Percentiles rank a stretch among this genome's conserved stretches.
These are phyloP conservation scores for Nemapogon koenigi DNA, from an alignment of 2,888 invertebrate genomes.

Conservation along the genomic window DNA sequence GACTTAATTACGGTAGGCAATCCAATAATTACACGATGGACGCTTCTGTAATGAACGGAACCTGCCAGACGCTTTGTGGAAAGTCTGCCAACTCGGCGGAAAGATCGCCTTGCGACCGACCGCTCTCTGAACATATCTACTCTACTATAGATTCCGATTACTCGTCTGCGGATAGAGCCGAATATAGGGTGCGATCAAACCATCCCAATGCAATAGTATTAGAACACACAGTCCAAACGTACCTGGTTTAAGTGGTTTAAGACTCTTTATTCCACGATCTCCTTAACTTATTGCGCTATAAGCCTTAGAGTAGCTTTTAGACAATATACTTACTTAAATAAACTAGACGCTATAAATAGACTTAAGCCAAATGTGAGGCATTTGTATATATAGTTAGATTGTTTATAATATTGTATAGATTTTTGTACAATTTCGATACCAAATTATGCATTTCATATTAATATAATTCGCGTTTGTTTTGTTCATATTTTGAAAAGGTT, in stretches of 20 bases:
- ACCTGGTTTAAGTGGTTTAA: constrained; percentile 43
- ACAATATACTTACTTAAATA: constrained; percentile 2
- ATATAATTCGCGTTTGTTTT: constrained; percentile 9
- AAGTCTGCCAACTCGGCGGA: constrained; percentile 60
- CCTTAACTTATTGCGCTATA: constrained; percentile 2
- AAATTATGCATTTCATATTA: constrained; percentile 55
- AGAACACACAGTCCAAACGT: constrained; percentile 59
- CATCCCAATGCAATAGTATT: constrained; percentile 53
- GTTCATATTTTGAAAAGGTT: constrained; percentile 27
- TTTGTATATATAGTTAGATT: constrained; percentile 2
- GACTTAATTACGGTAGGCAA: constrained; percentile 75
- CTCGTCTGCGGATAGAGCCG: constrained; percentile 60
- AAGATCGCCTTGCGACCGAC: constrained; percentile 71
- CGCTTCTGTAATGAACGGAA: constrained; percentile 66
- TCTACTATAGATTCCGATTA: constrained; percentile 91
- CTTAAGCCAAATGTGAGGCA: too few species aligned
- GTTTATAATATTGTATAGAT: constrained; percentile 18
- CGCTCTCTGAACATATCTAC: constrained; percentile 87
- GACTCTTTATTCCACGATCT: neutral
- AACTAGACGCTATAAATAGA: too few species aligned
- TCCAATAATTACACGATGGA: constrained; percentile 88
- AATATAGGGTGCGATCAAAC: constrained; percentile 44
- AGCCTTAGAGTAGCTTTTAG: constrained; percentile 1
- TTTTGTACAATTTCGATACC: constrained; percentile 64
- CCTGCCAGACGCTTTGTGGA: constrained; percentile 66